Evolutionary conservation across 30 jellyfish, hydroid and myxozoan species (phyloP), one percentile per base, ranked within the genome.

Genomic region (Aurelia sp.): DNA sequence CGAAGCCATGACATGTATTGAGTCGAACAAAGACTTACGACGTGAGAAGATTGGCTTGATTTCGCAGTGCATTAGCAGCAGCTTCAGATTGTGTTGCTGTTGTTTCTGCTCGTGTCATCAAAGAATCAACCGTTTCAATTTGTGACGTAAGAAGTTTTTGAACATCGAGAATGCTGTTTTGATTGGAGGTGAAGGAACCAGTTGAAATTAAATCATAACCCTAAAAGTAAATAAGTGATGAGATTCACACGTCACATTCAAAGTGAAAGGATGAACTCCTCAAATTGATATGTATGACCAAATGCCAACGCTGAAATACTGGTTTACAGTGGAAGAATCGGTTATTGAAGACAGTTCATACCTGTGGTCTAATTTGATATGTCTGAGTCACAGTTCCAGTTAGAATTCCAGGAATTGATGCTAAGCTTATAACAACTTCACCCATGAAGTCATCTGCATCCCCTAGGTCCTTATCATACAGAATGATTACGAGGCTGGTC

Each of bases 361-460:
- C 98, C 97, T 93, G 92, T 7, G 92, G 92, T 58, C 76, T 74
- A 1, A 93, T n/a, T n/a, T 72, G 64, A 75, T 85, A 82, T 2
- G 84, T 69, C 79, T 50, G 86, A n/a, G 89, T 65, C 4, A 86
- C 92, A 21, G 90, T 66, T 52, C 86, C 89, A 30, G 89, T 60
- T 8, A 81, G 52, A 44, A 93, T 81, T 58, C 89, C 96, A 35
- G 93, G 96, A 60, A 87, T 73, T 30, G 73, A 23, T 6, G 87
- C 88, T 47, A 93, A 57, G 71, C 77, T 81, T 67, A 93, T 82
- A 52, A 82, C 87, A 17, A 88, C 96, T 76, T 93, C 98, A n/a
- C 98, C 98, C 96, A 93, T 82, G 84, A 93, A 93, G 47, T 93
- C 98, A 93, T 93, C 91, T 10, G 89, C 82, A 71, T 79, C 82